These are phyloP conservation scores for Capitella teleta DNA, from an alignment of 1,140 invertebrate species.

Conservation along the genomic window DNA sequence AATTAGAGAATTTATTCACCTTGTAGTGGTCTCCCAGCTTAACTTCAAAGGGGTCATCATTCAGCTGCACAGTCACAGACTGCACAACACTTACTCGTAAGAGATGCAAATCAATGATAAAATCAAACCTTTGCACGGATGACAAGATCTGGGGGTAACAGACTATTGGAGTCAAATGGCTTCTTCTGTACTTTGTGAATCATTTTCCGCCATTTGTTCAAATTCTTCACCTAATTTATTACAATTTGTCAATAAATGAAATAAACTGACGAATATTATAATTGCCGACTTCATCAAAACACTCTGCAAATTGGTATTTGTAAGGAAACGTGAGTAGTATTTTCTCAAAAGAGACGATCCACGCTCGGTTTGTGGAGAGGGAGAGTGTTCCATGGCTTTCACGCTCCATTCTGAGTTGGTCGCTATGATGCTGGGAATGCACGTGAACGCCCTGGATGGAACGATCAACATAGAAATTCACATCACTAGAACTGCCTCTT, in stretches of 20 bases:
- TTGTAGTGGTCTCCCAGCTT: conserved; percentile 92
- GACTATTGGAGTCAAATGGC: too few relatives aligned
- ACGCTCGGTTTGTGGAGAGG: conserved; percentile 21
- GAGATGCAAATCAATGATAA: not conserved
- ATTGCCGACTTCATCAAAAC: conserved; percentile 78
- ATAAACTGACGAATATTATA: conserved; percentile 4
- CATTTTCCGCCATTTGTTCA: conserved; percentile 86
- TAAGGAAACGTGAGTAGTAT: conserved; percentile 76
- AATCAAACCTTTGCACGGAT: conserved; percentile 59
- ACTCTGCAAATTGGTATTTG: conserved; percentile 83
- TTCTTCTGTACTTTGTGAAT: conserved; percentile 62
- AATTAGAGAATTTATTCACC: too few relatives aligned
- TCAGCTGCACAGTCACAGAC: conserved; percentile 74
- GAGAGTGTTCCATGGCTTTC: conserved; percentile 16
- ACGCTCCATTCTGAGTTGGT: conserved; percentile 18
- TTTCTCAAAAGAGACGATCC: conserved; percentile 54
- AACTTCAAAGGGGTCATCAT: conserved; percentile 96
- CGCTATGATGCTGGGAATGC: conserved; percentile 7
- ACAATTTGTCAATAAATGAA: not conserved
- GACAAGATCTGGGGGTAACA: conserved; percentile 73
- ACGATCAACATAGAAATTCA: too few relatives aligned
- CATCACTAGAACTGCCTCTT: too few relatives aligned
- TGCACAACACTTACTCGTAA: conserved; percentile 16
- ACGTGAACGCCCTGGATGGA: conserved; percentile 15
- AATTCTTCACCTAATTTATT: conserved; percentile 49